phyloP scores from a whole-genome alignment of 1,140 invertebrate genomes.

The Linepithema humile region DNA sequence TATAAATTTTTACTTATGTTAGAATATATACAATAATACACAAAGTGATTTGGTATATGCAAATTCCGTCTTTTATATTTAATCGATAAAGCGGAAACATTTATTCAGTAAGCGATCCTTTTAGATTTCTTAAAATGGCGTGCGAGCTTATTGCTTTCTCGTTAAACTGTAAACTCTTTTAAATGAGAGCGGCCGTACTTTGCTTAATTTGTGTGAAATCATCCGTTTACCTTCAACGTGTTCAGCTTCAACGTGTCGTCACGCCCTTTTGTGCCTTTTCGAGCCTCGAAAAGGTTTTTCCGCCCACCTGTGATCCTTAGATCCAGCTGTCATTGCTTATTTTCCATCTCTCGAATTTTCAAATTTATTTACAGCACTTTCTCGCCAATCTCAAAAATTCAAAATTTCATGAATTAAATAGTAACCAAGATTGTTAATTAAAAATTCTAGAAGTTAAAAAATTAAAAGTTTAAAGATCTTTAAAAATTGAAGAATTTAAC shows the following conservation, averaged over 20 bases:
- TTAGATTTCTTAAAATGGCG: background rate
- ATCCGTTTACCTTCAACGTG: conserved; percentile 63
- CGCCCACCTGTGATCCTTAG: conserved; percentile 60
- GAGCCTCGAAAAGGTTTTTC: conserved; percentile 57
- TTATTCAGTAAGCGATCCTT: background rate
- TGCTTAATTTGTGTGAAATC: conserved; percentile 74
- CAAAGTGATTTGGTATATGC: background rate
- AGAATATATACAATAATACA: background rate
- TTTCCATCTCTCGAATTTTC: conserved; percentile 33
- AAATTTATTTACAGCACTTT: background rate
- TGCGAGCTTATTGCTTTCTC: conserved; percentile 5
- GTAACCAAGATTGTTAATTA: background rate
- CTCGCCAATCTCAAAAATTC: background rate
- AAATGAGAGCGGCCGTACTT: conserved; percentile 23
- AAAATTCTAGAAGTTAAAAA: background rate
- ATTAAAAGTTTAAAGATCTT: background rate
- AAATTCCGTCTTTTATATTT: background rate
- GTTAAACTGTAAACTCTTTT: background rate
- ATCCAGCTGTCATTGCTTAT: conserved; percentile 66
- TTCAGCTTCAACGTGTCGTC: conserved; percentile 62
- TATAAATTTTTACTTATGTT: no score
- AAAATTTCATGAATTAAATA: background rate
- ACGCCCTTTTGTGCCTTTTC: conserved; percentile 68
- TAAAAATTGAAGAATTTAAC: background rate
- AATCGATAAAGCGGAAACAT: background rate